These are phyloP conservation scores for Stenchaetothrips biformis DNA, from an alignment of 2,888 invertebrate species.

Conservation along the genomic window DNA sequence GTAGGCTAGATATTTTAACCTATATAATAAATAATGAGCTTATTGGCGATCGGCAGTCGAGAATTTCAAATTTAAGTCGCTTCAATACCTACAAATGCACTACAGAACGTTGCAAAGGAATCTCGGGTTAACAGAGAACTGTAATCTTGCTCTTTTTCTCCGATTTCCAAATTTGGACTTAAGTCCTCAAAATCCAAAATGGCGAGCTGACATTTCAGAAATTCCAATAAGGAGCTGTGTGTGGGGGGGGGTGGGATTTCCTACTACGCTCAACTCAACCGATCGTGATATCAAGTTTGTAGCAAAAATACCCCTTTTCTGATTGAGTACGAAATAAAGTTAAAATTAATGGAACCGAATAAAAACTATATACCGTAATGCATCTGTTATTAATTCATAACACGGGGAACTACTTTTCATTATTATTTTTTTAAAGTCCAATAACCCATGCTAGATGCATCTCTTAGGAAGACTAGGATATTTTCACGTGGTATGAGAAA, in stretches of 20 bases:
- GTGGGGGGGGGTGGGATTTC: neutral
- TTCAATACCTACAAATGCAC: neutral
- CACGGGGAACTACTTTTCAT: neutral
- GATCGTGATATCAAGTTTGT: constrained; percentile 3
- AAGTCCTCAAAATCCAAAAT: constrained; percentile 24
- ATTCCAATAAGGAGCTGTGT: constrained; percentile 13
- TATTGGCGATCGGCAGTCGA: neutral
- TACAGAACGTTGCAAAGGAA: neutral
- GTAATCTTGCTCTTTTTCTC: neutral
- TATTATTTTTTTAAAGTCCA: neutral
- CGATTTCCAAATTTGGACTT: constrained; percentile 18
- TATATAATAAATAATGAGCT: constrained; percentile 5
- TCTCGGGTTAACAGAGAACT: neutral
- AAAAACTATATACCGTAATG: neutral
- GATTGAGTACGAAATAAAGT: neutral
- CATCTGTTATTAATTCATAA: no score
- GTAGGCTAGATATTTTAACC: constrained; percentile 21
- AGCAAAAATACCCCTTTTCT: neutral
- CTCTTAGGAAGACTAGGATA: neutral
- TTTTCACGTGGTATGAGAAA: neutral
- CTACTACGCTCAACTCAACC: neutral
- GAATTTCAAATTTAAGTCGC: neutral
- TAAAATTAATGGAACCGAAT: neutral
- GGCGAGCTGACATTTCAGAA: constrained; percentile 23
- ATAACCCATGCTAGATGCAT: neutral